Evolutionary conservation across 2,113 vertebrate genomes (phyloP).

Genomic region (Xyliphius kryptos): DNA sequence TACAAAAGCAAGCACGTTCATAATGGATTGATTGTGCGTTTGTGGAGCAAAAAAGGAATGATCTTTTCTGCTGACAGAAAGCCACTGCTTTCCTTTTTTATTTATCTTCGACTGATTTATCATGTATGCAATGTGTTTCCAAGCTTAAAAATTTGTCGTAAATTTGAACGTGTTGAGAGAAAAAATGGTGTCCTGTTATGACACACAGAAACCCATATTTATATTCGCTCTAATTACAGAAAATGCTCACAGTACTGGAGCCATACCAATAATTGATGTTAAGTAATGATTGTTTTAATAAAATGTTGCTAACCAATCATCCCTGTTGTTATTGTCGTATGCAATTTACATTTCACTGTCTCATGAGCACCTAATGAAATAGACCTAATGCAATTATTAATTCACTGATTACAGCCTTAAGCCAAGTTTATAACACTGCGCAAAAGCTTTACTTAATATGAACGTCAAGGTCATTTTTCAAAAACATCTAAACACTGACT

Average conservation of each 20-base stretch:
- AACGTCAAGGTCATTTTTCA: slow-evolving; percentile 24
- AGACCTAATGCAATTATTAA: slow-evolving; percentile 26
- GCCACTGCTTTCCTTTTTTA: slow-evolving; percentile 31
- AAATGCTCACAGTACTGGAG: slow-evolving; percentile 25
- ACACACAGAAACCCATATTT: slow-evolving; percentile 6
- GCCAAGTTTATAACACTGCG: slow-evolving; percentile 15
- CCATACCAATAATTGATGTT: slow-evolving; percentile 30
- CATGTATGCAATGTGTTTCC: slow-evolving; percentile 27
- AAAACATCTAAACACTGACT: background rate
- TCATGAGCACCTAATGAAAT: slow-evolving; percentile 27
- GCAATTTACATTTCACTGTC: slow-evolving; percentile 20
- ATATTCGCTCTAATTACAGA: slow-evolving; percentile 24
- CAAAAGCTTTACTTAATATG: slow-evolving; percentile 27
- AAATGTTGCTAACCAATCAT: slow-evolving; percentile 7
- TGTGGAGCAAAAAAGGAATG: slow-evolving; percentile 39
- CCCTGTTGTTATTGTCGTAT: slow-evolving; percentile 4
- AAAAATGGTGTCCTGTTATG: slow-evolving; percentile 12
- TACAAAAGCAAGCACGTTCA: slow-evolving; percentile 37
- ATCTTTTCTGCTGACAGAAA: slow-evolving; percentile 42
- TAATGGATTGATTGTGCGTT: slow-evolving; percentile 45
- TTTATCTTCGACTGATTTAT: slow-evolving; percentile 35
- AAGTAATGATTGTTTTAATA: slow-evolving; percentile 17
- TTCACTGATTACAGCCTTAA: slow-evolving; percentile 29
- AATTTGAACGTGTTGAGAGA: too few relatives aligned
- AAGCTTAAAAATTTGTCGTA: slow-evolving; percentile 14